A percentile compares a stretch with the other conserved stretches of the same genome.
These are phyloP conservation scores for Sialis lutaria DNA, from an alignment of 2,888 invertebrate genomes.

Conservation along the genomic window DNA sequence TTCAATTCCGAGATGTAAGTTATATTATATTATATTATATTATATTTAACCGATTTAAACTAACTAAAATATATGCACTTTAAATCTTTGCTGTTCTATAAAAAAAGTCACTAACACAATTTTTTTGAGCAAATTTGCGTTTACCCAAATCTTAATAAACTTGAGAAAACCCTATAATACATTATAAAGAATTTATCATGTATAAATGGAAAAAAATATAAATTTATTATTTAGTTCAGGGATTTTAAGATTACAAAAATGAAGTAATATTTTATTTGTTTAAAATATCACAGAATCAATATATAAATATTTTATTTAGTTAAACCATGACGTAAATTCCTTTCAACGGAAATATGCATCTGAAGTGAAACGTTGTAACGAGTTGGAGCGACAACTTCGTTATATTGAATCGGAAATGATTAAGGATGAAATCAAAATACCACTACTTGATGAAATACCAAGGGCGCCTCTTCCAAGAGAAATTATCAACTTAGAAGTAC, in stretches of 20 bases:
- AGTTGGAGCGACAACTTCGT: conserved; percentile 35
- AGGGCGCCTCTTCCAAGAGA: conserved; percentile 40
- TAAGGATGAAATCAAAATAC: conserved; percentile 34
- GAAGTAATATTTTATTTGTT: neutral
- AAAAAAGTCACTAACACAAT: too few species aligned
- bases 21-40: conserved; percentile 9
- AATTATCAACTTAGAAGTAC: conserved; percentile 25
- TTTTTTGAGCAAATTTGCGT: too few species aligned
- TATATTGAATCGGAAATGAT: conserved; percentile 37
- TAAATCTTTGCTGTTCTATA: neutral
- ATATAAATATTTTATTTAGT: conserved; percentile 17
- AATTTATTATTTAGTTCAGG: too few species aligned
- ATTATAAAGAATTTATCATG: too few species aligned
- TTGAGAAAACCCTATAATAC: too few species aligned
- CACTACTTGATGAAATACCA: conserved; percentile 34
- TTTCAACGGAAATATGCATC: conserved; percentile 42
- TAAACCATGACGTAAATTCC: conserved; percentile 37
- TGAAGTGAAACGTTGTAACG: conserved; percentile 39
- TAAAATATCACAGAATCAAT: neutral
- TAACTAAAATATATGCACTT: neutral
- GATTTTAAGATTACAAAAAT: neutral
- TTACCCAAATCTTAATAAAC: too few species aligned
- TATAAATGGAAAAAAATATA: too few species aligned
- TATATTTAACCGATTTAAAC: neutral
- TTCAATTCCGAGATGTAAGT: conserved; percentile 48